A percentile compares a stretch with the other conserved stretches of the same genome.
phyloP scores from a whole-genome alignment of 2,888 invertebrate species.

The Tuberolachnus salignus region DNA sequence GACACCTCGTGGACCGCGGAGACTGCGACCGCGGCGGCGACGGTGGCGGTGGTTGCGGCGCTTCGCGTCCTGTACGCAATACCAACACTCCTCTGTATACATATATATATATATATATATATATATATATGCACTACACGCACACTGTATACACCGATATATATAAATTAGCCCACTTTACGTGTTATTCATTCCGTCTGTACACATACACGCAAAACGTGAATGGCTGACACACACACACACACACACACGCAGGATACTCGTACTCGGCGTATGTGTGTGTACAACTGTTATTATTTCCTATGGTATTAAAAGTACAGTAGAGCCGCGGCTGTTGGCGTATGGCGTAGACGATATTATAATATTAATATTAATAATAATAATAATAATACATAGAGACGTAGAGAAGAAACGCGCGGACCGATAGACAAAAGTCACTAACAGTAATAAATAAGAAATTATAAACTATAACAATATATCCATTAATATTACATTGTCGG shows the following conservation, averaged over 20 bases:
- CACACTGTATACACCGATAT: neutral
- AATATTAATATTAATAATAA: neutral
- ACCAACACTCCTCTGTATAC: neutral
- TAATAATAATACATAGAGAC: no score
- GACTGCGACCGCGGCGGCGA: conserved; percentile 11
- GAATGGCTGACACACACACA: no score
- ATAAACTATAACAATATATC: no score
- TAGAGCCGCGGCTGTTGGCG: no score
- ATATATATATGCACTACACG: no score
- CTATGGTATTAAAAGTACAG: no score
- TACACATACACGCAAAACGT: neutral
- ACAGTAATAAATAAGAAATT: neutral
- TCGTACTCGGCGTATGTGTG: neutral
- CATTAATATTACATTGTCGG: no score
- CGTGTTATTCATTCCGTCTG: neutral
- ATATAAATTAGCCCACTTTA: conserved; percentile 22
- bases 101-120: conserved; percentile 1
- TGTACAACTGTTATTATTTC: neutral
- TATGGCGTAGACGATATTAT: neutral
- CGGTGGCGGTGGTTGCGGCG: neutral
- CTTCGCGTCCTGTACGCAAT: neutral
- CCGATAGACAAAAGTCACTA: neutral
- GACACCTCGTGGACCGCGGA: conserved; percentile 48
- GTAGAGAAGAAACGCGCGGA: neutral
- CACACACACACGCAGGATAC: no score